A percentile compares a stretch with the other conserved stretches of the same genome.
These are phyloP conservation scores for Hetaerina titia DNA, from an alignment of 2,888 invertebrate species.

Conservation along the genomic window DNA sequence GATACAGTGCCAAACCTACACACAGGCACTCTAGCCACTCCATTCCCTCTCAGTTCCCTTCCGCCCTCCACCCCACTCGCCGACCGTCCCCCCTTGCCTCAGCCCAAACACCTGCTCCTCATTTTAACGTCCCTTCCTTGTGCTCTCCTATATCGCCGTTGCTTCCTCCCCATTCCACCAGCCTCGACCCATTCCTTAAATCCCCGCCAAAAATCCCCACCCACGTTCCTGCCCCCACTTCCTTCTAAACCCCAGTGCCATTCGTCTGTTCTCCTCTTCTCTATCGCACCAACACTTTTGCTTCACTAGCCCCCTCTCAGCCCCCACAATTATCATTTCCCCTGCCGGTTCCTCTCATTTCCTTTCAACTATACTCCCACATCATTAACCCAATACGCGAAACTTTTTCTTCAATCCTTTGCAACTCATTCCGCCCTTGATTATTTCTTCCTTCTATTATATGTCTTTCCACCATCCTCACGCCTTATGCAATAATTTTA, in stretches of 20 bases:
- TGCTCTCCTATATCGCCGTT: background rate
- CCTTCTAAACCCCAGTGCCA: background rate
- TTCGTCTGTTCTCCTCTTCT: background rate
- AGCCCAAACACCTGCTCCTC: slow-evolving; percentile 61
- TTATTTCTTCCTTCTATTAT: too few relatives aligned
- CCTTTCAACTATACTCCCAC: background rate
- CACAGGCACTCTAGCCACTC: background rate
- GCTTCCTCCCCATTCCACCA: background rate
- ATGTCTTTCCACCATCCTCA: too few relatives aligned
- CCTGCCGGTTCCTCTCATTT: too few relatives aligned
- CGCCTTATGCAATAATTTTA: background rate
- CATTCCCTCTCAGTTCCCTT: background rate
- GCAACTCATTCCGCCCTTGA: too few relatives aligned
- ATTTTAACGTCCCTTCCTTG: slow-evolving; percentile 38
- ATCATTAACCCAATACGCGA: too few relatives aligned
- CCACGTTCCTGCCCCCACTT: background rate
- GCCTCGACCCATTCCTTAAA: background rate
- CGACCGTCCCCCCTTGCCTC: background rate
- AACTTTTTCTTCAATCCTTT: too few relatives aligned
- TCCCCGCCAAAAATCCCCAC: background rate
- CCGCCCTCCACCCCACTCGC: background rate
- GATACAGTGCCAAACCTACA: slow-evolving; percentile 5
- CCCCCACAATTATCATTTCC: too few relatives aligned
- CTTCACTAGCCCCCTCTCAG: background rate
- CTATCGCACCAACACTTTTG: background rate